Evolutionary conservation across 2,797 vertebrate genomes (phyloP).

Genomic region (Harpagifer antarcticus): DNA sequence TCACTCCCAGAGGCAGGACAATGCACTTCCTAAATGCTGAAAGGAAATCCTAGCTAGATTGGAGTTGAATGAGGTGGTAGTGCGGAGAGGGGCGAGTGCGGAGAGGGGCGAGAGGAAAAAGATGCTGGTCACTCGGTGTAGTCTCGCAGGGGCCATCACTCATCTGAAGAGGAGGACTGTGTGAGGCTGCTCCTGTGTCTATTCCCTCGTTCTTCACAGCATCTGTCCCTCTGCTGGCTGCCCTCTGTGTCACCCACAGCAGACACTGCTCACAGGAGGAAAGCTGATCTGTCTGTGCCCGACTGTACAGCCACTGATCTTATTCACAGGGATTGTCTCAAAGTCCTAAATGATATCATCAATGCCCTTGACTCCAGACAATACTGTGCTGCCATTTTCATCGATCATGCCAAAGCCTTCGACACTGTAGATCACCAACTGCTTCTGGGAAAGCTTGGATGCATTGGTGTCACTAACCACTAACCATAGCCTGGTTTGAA

Average conservation of each 20-base stretch:
- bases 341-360: no score
- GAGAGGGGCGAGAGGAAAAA: conserved; percentile 56
- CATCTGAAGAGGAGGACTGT: conserved; percentile 69
- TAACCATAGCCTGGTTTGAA: no score
- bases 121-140: conserved; percentile 75
- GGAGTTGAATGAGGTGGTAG: conserved; percentile 76
- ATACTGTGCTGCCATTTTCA: no score
- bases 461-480: no score
- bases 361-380: no score
- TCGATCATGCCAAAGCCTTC: no score
- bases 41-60: conserved; percentile 80
- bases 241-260: conserved; percentile 72
- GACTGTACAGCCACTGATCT: conserved; percentile 11
- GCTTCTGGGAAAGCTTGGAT: no score
- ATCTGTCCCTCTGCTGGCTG: conserved; percentile 67
- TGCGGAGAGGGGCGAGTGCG: conserved; percentile 39
- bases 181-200: conserved; percentile 72
- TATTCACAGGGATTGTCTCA: conserved; percentile 5
- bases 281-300: conserved; percentile 44
- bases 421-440: no score
- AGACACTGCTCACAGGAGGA: conserved; percentile 56
- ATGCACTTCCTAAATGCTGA: conserved; percentile 82
- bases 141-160: conserved; percentile 71
- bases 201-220: conserved; percentile 54
- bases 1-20: conserved; percentile 77